Evolutionary conservation across 2,113 vertebrate genomes (phyloP).

Genomic region (Rattus rattus): DNA sequence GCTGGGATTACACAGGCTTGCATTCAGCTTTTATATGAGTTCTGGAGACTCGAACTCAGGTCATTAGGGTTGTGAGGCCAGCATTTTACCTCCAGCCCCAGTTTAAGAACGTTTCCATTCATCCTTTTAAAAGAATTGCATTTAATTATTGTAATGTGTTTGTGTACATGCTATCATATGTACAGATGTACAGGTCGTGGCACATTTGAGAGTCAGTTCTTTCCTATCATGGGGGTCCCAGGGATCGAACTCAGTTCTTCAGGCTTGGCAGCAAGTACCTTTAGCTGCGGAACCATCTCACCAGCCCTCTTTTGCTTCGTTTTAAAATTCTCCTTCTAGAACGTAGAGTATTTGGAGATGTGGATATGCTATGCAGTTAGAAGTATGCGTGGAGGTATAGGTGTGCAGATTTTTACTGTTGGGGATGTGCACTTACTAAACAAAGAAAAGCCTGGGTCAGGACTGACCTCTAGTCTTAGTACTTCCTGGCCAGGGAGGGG

Average conservation of each 20-base stretch:
- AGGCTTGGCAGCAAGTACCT: neutral
- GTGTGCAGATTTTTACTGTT: neutral
- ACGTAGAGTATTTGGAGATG: neutral
- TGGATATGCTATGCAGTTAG: neutral
- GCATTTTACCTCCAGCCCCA: neutral
- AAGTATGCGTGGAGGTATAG: neutral
- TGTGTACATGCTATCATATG: neutral
- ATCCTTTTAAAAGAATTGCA: neutral
- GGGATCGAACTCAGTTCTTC: neutral
- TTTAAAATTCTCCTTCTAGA: neutral
- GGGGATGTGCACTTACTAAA: neutral
- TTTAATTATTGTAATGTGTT: neutral
- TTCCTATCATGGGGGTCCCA: too few species aligned
- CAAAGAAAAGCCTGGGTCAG: neutral
- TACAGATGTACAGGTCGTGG: neutral
- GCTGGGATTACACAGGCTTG: neutral
- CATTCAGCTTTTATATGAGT: neutral
- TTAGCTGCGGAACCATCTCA: neutral
- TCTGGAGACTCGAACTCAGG: neutral
- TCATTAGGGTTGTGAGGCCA: neutral
- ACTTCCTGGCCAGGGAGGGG: neutral
- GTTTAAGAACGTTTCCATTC: neutral
- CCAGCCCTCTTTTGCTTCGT: neutral
- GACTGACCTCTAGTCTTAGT: neutral
- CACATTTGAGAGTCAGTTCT: neutral